Evolutionary conservation across 2,113 vertebrate genomes (phyloP), one percentile per base, ranked within the genome.

Genomic region (Mormoops blainvillei): DNA sequence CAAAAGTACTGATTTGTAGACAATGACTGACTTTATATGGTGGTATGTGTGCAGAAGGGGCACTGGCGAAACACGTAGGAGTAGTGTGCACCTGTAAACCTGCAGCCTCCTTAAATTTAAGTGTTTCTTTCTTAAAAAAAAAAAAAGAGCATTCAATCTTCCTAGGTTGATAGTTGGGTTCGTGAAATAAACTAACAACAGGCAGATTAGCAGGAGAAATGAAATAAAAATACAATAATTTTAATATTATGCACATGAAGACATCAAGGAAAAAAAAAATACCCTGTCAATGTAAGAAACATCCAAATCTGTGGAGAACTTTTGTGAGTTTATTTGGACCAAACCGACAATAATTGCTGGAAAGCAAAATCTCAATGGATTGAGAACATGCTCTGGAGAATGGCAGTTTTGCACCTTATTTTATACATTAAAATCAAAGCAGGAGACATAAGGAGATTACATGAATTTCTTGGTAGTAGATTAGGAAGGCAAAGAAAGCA

Each of bases 41-140:
- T 26, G 38, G 24, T 15, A 16, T 82, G 20, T 82, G 19, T 86
- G 4, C 12, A 61, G 36, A 26, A 26, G 24, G 16, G 33, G 19
- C 26, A 43, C 8, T 45, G 76, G 20, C 33, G 28, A 89, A 48
- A 13, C 33, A 45, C 13, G 1, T 3, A 16, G 56, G 54, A 38
- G 10, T 56, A 2, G 0, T 24, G 1, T n/a, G 36, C 9, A 77
- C 4, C 33, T 36, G 2, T n/a, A 83, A 16, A 52, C 5, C 8
- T 24, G 33, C 4, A n/a, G 31, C 28, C n/a, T 93, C 33, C 7
- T 84, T 77, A 5, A 94, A 43, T 38, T 8, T 84, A n/a, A 56
- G 15, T 20, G 28, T 68, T 73, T 54, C 36, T 54, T 52, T 61
- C 41, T 73, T 68, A n/a, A 26, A 28, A 26, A 58, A 43, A n/a